Evolutionary conservation across 1,140 invertebrate species (phyloP).

Genomic region (Megalopta genalis): DNA sequence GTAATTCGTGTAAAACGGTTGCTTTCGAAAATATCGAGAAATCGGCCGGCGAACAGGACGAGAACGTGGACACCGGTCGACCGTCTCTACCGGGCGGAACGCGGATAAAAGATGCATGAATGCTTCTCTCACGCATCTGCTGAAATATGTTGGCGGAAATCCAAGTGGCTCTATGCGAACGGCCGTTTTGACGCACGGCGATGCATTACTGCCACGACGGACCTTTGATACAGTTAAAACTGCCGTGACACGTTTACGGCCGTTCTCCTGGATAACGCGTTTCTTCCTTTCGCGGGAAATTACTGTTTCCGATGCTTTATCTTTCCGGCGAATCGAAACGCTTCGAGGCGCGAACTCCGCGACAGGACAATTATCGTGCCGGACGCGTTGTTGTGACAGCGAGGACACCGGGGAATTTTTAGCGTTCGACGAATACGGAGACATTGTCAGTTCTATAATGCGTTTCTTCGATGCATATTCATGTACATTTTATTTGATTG

Average conservation of each 20-base stretch:
- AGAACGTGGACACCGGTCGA: neutral
- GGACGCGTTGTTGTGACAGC: no score
- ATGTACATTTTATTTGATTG: no score
- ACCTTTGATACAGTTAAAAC: neutral
- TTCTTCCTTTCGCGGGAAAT: neutral
- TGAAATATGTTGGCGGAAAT: conserved; percentile 2
- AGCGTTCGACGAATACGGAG: no score
- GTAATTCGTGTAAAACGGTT: conserved; percentile 27
- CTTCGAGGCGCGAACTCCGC: no score
- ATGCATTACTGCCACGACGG: neutral
- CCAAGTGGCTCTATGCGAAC: conserved; percentile 21
- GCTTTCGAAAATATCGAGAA: conserved; percentile 10
- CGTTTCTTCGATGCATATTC: no score
- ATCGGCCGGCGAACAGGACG: neutral
- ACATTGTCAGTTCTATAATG: no score
- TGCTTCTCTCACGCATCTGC: conserved; percentile 25
- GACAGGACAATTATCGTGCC: no score
- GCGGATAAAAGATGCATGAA: conserved; percentile 31
- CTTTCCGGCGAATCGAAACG: neutral
- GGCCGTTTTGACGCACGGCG: neutral
- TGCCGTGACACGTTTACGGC: neutral
- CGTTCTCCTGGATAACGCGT: neutral
- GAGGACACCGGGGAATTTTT: no score
- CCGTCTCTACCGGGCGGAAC: neutral
- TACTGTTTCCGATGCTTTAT: neutral